Evolutionary conservation across 1,140 invertebrate genomes (phyloP).

Genomic region (Triops longicaudatus): DNA sequence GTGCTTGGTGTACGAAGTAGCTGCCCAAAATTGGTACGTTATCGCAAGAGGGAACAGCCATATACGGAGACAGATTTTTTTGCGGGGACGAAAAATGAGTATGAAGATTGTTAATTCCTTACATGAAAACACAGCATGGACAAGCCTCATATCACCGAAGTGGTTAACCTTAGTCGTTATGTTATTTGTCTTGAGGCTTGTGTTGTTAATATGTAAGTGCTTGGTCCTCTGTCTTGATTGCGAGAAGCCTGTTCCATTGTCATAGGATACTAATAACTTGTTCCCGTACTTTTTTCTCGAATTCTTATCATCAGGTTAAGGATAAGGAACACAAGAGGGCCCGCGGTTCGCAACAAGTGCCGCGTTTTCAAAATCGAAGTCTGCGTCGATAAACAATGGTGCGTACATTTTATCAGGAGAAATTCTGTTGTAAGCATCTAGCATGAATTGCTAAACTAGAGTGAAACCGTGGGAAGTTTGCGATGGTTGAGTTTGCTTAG

Average conservation of each 20-base stretch:
- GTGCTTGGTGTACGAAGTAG: neutral
- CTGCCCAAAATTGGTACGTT: neutral
- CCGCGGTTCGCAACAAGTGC: neutral
- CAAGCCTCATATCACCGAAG: neutral
- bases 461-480: no score
- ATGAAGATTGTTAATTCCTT: neutral
- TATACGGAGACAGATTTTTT: neutral
- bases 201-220: neutral
- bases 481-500: no score
- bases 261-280: neutral
- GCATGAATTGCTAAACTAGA: no score
- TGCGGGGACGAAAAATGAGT: neutral
- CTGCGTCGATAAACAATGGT: neutral
- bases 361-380: neutral
- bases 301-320: neutral
- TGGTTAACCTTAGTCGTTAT: neutral
- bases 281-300: neutral
- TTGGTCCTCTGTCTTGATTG: neutral
- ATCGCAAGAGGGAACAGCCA: neutral
- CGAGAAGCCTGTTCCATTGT: neutral
- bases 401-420: neutral
- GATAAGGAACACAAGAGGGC: neutral
- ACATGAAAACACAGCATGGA: neutral
- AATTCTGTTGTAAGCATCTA: no score
- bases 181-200: neutral